Percentiles rank a stretch among this genome's conserved stretches.
phyloP scores from a whole-genome alignment of 2,888 invertebrate species.

The Diplazon laetatorius region DNA sequence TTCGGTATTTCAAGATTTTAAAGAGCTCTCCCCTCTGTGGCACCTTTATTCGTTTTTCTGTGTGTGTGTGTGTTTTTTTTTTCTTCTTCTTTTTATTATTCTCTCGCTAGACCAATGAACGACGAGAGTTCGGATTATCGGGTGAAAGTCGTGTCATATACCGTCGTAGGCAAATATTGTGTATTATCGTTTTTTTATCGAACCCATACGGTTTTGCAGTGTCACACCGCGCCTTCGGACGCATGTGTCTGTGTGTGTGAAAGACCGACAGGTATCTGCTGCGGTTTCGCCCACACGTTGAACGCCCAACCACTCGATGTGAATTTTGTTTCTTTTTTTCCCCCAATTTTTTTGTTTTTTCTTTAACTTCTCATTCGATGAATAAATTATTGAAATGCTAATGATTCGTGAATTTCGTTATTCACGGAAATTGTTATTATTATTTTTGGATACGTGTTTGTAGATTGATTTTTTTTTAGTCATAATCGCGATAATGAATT shows the following conservation, averaged over 20 bases:
- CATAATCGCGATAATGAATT: too few species aligned
- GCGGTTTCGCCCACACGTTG: constrained; percentile 9
- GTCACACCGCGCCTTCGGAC: too few species aligned
- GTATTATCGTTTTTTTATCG: too few species aligned
- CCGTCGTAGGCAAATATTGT: too few species aligned
- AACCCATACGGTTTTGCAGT: too few species aligned
- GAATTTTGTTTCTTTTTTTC: not conserved
- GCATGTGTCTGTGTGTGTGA: too few species aligned
- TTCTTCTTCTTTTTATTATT: too few species aligned
- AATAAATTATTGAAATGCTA: not conserved
- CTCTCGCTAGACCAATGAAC: too few species aligned
- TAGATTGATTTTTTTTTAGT: not conserved
- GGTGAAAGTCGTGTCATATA: too few species aligned
- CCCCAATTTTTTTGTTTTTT: constrained; percentile 7
- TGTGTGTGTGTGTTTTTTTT: too few species aligned
- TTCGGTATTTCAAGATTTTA: constrained; percentile 57
- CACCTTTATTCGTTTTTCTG: constrained; percentile 14
- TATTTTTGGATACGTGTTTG: not conserved
- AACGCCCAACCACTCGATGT: constrained; percentile 31
- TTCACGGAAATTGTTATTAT: not conserved
- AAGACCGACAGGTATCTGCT: too few species aligned
- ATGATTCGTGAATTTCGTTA: not conserved
- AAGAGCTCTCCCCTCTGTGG: constrained; percentile 28
- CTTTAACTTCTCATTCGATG: not conserved
- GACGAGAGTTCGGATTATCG: too few species aligned